Evolutionary conservation across 2,113 vertebrate genomes (phyloP), one percentile per base, ranked within the genome.

Genomic region (Grallaria varia): DNA sequence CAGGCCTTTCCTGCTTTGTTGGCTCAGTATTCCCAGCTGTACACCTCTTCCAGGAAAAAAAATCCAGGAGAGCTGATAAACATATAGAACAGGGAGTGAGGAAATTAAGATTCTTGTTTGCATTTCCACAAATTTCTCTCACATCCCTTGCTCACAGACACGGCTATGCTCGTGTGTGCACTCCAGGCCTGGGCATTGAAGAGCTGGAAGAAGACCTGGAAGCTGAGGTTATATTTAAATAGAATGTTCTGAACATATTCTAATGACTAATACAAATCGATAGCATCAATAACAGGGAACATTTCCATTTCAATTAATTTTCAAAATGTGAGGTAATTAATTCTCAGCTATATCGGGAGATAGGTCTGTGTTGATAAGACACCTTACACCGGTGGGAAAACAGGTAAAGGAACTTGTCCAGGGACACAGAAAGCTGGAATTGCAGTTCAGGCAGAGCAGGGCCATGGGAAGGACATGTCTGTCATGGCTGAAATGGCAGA

Each of bases 201-300:
- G 97, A 98, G 84, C 49, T 98, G 62, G 97, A 98, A 76, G 97
- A 98, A 87, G 97, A 98, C 39, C 91, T 98, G 71, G 98, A 98
- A 93, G 96, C 95, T 45, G 98, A 98, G 28, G 39, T 39, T 76
- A 0, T 45, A 85, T 52, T 87, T 73, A 30, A 92, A 74, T 20
- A 63, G 50, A 83, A 74, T 31, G 35, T 25, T 76, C 75, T 63
- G 60, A 87, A 66, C 18, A 28, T 50, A 14, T 56, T 66, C 59
- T 80, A 52, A 76, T 74, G 40, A 76, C 62, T 77, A 44, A 68
- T 45, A 66, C 18, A 82, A 68, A 80, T 15, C 25, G 63, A 53
- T 63, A 89, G 39, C 52, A 93, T 72, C 66, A 87, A 52, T 83
- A 88, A 86, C 24, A 79, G 64, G 35, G 63, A 91, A 85, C 40